Base-by-base conservation (phyloP, 1,140 invertebrate species). In the Brachionus plicatilis region DNA sequence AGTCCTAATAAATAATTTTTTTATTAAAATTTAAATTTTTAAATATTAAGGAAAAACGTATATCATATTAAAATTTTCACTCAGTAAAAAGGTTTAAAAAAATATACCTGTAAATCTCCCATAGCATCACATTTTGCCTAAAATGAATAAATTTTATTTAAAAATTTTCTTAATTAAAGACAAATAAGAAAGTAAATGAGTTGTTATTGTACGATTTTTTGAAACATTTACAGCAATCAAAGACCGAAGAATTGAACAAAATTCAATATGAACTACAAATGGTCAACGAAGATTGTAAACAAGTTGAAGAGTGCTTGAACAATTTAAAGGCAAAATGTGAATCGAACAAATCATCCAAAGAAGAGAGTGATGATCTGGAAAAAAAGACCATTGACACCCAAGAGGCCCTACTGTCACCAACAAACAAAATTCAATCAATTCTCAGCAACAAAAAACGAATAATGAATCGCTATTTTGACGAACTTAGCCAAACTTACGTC, bases 401-500 rank as follows among this genome's bases (percentile, higher is more conserved):
- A 45, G 20, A 45, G 41, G 20, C n/a, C 4, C 47, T 27, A 33
- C 56, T 45, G 24, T 50, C 45, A 1, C 53, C 20, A 85, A 84
- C 20, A 86, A 87, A 85, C 83, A 66, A 17, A 29, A 37, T 87
- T 85, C 85, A 87, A 76, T 86, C 86, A 1, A 91, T 92, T 1
- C 88, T 93, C 2, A 89, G 92, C 11, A 90, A 94, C 45, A 92
- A 94, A 86, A 92, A 93, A 85, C 90, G 94, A 84, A 93, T 82
- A 45, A 68, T 96, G 90, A 92, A 94, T 86, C 92, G 93, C 9
- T 95, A 97, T 90, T 96, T 96, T 90, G 94, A 95, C 85, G 95
- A 96, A 88, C 94, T 97, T 87, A 93, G 94, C 56, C 92, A 94
- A 87, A 94, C 94, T 87, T 97, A 96, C 88, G 94, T 96, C 87